Percentiles rank a stretch among this genome's conserved stretches.
Conservation (phyloP, 2,113 vertebrate genomes). For the Dendrocopos noguchii region DNA sequence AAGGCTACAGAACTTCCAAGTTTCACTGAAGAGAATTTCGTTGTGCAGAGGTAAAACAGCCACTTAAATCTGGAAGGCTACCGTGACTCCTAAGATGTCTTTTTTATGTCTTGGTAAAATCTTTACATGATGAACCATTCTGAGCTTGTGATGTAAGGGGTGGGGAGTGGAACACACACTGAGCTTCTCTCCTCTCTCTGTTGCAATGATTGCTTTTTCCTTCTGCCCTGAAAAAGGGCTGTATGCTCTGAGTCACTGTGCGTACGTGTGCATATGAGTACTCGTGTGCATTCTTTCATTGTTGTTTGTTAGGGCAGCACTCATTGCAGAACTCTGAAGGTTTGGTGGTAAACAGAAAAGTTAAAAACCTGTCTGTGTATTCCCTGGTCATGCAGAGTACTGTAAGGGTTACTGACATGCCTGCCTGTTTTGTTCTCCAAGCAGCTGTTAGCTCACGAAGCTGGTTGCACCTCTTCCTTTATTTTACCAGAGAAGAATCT, state of each 20-base stretch:
- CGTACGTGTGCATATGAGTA: background rate
- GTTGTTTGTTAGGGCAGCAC: background rate
- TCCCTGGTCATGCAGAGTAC: background rate
- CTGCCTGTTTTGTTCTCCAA: background rate
- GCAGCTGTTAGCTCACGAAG: slow-evolving; percentile 10
- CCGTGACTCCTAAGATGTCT: background rate
- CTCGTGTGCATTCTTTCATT: background rate
- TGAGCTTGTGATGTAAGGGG: background rate
- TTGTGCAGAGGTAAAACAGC: slow-evolving; percentile 1
- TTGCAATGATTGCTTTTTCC: background rate
- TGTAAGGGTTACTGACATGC: background rate
- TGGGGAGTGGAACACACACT: background rate
- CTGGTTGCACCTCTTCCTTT: slow-evolving; percentile 21
- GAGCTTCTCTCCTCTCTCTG: background rate
- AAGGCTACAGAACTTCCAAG: background rate
- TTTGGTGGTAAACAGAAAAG: background rate
- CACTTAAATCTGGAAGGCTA: slow-evolving; percentile 32
- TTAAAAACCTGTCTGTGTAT: background rate
- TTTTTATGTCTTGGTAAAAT: background rate
- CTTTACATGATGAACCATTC: background rate
- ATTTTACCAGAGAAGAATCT: slow-evolving; percentile 7
- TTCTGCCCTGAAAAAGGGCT: background rate
- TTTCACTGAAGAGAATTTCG: slow-evolving; percentile 29
- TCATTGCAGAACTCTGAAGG: background rate
- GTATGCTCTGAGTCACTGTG: background rate